Conservation (phyloP, 2,797 vertebrate species). For the Helarctos malayanus region DNA sequence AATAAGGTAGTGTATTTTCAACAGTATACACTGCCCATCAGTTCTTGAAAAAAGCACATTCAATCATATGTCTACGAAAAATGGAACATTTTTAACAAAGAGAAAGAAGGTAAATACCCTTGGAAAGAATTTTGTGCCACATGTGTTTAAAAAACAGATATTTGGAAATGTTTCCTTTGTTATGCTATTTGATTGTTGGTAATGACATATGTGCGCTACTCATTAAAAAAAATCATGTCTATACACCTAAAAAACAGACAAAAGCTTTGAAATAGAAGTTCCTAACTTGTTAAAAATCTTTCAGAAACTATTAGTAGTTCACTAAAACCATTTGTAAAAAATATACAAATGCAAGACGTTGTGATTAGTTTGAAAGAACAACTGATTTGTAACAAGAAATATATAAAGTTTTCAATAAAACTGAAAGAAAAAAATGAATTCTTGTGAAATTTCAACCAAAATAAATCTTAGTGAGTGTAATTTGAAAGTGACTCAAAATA, state of each 20-base stretch:
- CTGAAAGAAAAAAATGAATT: background rate
- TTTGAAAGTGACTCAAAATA: background rate
- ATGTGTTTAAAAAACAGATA: background rate
- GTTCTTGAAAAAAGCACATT: background rate
- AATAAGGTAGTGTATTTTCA: background rate
- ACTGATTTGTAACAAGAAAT: background rate
- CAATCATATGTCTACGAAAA: background rate
- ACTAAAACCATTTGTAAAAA: background rate
- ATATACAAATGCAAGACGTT: background rate
- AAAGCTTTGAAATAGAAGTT: background rate
- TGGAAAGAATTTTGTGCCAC: background rate
- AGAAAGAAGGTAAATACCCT: background rate
- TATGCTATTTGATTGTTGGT: background rate
- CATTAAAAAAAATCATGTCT: background rate
- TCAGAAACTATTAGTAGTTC: background rate
- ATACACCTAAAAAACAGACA: background rate
- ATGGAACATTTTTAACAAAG: background rate
- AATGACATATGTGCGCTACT: background rate
- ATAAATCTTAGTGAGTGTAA: background rate
- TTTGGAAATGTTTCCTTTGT: background rate
- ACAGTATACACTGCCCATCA: background rate
- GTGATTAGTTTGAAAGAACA: background rate
- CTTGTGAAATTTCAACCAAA: background rate
- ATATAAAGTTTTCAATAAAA: background rate
- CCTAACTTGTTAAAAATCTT: background rate